Percentiles rank a stretch among this genome's conserved stretches.
These are phyloP conservation scores for Batillaria attramentaria DNA, from an alignment of 1,140 invertebrate genomes.

Conservation along the genomic window DNA sequence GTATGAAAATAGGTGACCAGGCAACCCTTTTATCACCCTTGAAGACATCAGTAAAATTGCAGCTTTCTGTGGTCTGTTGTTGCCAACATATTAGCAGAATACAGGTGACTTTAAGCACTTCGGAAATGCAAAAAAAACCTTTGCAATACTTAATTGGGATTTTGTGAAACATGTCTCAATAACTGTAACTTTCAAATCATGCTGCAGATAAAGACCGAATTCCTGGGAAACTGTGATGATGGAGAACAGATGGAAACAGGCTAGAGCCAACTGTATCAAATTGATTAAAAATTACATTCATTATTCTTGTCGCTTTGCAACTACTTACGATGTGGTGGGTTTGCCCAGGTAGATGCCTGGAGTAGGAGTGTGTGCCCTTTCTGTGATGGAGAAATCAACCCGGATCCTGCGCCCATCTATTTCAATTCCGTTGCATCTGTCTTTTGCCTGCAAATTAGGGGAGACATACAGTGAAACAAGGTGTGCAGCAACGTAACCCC, in stretches of 20 bases:
- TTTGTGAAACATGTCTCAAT: not conserved
- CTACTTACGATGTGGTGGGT: constrained; percentile 80
- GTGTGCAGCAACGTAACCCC: too few relatives aligned
- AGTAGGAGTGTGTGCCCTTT: constrained; percentile 96
- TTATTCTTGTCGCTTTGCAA: not conserved
- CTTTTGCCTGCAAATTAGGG: constrained; percentile 83
- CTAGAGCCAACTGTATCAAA: not conserved
- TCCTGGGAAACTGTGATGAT: not conserved
- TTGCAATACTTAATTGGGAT: not conserved
- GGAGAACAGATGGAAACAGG: not conserved
- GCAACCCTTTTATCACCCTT: not conserved
- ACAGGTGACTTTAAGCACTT: not conserved
- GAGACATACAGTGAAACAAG: too few relatives aligned
- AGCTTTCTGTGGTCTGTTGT: not conserved
- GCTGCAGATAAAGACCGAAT: not conserved
- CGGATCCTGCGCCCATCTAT: constrained; percentile 94
- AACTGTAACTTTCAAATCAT: not conserved
- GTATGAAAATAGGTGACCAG: not conserved
- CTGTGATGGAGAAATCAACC: constrained; percentile 98
- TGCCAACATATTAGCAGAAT: not conserved
- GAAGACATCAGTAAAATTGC: not conserved
- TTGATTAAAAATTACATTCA: not conserved
- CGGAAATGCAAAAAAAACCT: not conserved
- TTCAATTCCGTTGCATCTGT: constrained; percentile 93
- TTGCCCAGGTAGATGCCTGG: constrained; percentile 98